Conservation (phyloP, 2,113 vertebrate genomes). For the Sebastes schlegelii region DNA sequence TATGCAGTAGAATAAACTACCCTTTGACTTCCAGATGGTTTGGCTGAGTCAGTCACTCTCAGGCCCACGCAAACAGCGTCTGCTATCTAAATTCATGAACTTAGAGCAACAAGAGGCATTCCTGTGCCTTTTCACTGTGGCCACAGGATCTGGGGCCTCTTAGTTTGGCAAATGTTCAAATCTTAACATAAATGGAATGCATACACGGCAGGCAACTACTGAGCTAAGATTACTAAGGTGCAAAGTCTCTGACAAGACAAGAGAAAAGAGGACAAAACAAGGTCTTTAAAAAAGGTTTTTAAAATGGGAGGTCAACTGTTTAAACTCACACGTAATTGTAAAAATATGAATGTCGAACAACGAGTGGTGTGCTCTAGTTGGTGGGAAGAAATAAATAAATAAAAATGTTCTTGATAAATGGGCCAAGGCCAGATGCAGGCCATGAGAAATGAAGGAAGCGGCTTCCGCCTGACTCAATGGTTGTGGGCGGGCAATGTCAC, state of each 20-base stretch:
- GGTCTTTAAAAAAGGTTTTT: background rate
- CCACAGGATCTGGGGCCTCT: background rate
- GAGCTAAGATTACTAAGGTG: background rate
- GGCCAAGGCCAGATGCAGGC: conserved; percentile 4
- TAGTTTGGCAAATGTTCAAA: conserved; percentile 2
- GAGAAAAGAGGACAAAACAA: background rate
- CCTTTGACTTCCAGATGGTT: conserved; percentile 63
- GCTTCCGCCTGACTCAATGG: conserved; percentile 42
- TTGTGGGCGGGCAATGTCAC: conserved; percentile 38
- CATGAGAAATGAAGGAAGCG: conserved; percentile 58
- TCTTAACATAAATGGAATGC: background rate
- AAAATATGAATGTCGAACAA: background rate
- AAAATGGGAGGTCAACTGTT: background rate
- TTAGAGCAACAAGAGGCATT: conserved; percentile 26
- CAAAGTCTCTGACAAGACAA: background rate
- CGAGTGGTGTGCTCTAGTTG: background rate
- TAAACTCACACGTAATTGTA: background rate
- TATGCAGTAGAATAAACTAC: conserved; percentile 46
- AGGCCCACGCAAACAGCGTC: conserved; percentile 18
- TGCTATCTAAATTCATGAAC: conserved; percentile 33
- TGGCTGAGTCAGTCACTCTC: conserved; percentile 5
- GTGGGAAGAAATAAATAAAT: conserved; percentile 29
- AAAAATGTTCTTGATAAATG: conserved; percentile 16
- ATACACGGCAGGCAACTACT: background rate
- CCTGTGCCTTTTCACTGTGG: background rate